Conservation (phyloP, 2,113 vertebrate species). For the Astatoreochromis straeleni region DNA sequence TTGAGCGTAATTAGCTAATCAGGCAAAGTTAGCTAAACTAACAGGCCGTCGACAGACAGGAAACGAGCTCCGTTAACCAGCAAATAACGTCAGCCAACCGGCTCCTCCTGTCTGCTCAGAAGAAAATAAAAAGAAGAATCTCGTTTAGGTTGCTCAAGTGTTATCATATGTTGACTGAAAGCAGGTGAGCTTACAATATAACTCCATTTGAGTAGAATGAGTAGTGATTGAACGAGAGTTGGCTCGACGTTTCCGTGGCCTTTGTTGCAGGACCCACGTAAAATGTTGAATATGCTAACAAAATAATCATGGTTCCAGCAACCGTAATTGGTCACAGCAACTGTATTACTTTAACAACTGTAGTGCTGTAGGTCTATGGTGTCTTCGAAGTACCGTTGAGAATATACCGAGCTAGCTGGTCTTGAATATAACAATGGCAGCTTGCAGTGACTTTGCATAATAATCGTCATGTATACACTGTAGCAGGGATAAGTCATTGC, state of each 20-base stretch:
- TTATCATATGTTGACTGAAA: conserved; percentile 74
- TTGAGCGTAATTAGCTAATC: not conserved
- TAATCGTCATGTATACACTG: not conserved
- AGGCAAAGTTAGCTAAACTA: not conserved
- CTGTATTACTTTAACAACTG: not conserved
- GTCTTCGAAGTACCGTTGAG: not conserved
- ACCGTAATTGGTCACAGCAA: not conserved
- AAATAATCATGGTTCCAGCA: not conserved
- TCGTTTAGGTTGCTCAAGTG: not conserved
- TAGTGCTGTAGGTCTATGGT: not conserved
- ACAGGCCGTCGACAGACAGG: conserved; percentile 7
- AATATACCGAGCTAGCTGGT: not conserved
- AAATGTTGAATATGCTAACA: not conserved
- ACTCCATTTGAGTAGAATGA: not conserved
- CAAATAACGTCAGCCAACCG: not conserved
- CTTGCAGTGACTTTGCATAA: not conserved
- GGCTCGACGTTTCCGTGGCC: not conserved
- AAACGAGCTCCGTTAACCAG: not conserved
- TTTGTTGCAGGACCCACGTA: not conserved
- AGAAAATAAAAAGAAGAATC: not conserved
- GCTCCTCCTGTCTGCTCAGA: not conserved
- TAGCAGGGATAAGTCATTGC: not conserved
- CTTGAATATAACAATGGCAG: not conserved
- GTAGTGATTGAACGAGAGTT: not conserved
- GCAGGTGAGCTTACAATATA: conserved; percentile 50